Base-by-base conservation (phyloP, 1,140 invertebrate genomes). In the Papilio helenus region DNA sequence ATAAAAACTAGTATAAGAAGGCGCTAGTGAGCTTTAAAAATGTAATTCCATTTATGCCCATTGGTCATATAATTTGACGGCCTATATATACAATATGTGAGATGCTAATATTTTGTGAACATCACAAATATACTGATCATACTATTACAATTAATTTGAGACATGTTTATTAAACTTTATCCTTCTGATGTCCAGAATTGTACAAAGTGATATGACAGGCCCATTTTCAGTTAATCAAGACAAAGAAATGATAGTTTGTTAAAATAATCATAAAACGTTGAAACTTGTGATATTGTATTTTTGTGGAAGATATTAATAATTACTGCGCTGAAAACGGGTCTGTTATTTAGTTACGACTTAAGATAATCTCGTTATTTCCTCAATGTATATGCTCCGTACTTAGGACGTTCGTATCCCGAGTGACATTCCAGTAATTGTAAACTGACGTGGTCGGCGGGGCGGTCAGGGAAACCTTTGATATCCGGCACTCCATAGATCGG, bases 351-450 rank as follows among this genome's bases (percentile, higher is more conserved):
- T 86, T n/a, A 86, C 87, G 78, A 84, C 86, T 88, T 90, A 58
- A 4, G 55, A 86, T 81, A 89, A 82, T n/a, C n/a, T n/a, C n/a
- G n/a, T 87, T 92, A 26, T 29, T 12, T 65, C 61, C 26, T 65
- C 61, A 29, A 29, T 29, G 61, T 65, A 65, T 65, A 65, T 65
- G 26, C 4, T 65, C 12, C 61, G 61, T 65, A 26, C 10, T 65
- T 65, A 61, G 89, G 88, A 88, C 81, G 88, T 88, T 91, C 89
- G 90, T 89, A 92, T 91, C 89, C 88, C 89, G 90, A 90, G 90
- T 90, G 91, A 94, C 93, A 94, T 93, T 94, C 93, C 93, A 94
- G 86, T 94, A 93, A 91, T 92, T 92, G 91, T 93, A 34, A 93
- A 89, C 81, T 74, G 84, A 83, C 76, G 83, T 86, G 84, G 88